Base-by-base conservation (phyloP, 2,797 vertebrate genomes). In the Neomorphus geoffroyi region DNA sequence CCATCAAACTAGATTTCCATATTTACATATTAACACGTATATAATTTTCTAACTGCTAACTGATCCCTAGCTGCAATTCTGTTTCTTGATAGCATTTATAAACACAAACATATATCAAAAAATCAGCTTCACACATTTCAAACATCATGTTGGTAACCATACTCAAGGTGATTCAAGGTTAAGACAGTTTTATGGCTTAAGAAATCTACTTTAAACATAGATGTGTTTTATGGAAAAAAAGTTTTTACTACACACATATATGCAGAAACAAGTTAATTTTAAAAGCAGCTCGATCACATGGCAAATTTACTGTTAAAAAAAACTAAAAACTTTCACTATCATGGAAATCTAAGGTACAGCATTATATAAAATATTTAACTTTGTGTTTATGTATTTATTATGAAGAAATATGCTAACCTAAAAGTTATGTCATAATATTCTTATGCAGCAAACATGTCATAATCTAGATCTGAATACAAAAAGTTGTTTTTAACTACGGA, bases 1-100 rank as follows among this genome's bases (percentile, higher is more conserved):
- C 70, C 62, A 84, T 75, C 72, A 71, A 93, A 88, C 65, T 43
- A 81, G 46, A 84, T 90, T 94, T 91, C 65, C 75, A 69, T 79
- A 91, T 90, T 80, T 90, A 16, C 86, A 88, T 75, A 91, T 82
- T 93, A 77, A 60, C 41, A 88, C 37, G 56, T 45, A 69, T 23
- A 77, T 75, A 0, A 80, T 84, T 92, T 91, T 56, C 64, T 70
- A 81, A 86, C 30, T 95, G 58, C 70, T 90, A 91, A 86, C 41
- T 72, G 86, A 92, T 82, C 30, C 30, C 48, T 74, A 64, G 66
- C 73, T 86, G 45, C 54, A 87, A 64, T 82, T 89, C 79, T 87
- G 46, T 53, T 74, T 66, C 79, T 50, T 64, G 67, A 72, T 78
- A 35, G 48, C 80, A 73, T 84, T 92, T 88, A 81, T 72, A 92